Conservation (phyloP, 2,113 vertebrate genomes). For the Danio rerio region DNA sequence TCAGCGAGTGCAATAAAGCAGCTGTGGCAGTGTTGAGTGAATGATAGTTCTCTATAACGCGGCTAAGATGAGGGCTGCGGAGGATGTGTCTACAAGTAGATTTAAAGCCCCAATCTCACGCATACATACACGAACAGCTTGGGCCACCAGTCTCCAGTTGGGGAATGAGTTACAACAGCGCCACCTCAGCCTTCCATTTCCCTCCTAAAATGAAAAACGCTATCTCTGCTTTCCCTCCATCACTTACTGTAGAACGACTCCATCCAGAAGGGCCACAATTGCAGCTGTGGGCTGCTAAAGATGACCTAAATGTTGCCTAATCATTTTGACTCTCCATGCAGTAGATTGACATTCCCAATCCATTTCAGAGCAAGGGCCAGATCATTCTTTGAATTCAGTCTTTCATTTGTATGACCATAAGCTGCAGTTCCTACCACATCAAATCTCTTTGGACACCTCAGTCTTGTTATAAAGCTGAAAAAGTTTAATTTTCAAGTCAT, state of each 20-base stretch:
- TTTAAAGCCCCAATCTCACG: conserved; percentile 48
- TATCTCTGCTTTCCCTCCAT: conserved; percentile 23
- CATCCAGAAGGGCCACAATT: conserved; percentile 20
- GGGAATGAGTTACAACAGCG: conserved; percentile 31
- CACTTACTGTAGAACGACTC: background rate
- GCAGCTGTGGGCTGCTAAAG: background rate
- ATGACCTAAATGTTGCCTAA: background rate
- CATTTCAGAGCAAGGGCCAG: background rate
- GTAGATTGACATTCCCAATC: background rate
- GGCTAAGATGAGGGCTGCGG: conserved; percentile 32
- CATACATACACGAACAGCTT: conserved; percentile 6
- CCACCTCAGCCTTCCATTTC: conserved; percentile 31
- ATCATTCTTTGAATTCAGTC: background rate
- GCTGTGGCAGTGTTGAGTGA: conserved; percentile 46
- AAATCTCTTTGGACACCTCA: background rate
- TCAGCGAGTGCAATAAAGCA: conserved; percentile 29
- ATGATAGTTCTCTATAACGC: conserved; percentile 41
- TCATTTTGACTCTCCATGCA: background rate
- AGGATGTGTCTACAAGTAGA: conserved; percentile 43
- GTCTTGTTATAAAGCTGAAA: background rate
- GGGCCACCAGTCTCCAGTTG: background rate
- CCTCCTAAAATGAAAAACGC: conserved; percentile 27
- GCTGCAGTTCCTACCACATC: background rate
- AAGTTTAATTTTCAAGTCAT: background rate
- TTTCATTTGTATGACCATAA: background rate